Base-by-base conservation (phyloP, 2,113 vertebrate species). In the Rhinoderma darwinii region DNA sequence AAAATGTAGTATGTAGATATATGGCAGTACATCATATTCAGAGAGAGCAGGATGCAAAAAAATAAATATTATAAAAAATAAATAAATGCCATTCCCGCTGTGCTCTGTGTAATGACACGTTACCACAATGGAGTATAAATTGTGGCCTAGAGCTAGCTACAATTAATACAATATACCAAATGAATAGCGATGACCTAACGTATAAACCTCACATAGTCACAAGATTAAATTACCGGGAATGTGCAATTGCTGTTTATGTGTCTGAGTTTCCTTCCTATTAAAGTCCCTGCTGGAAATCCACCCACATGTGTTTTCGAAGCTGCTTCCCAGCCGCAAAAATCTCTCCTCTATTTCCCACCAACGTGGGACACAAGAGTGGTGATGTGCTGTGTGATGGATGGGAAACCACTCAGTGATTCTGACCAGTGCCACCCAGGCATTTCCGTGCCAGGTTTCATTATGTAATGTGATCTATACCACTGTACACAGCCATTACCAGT, bases 201-300 rank as follows among this genome's bases (percentile, higher is more conserved):
- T 81, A 56, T 54, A 35, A 56, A 47, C 61, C 63, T 51, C 30
- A 39, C 43, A 50, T 27, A 79, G 54, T 43, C 79, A 75, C 68
- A 63, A 44, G 68, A 82, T 82, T 75, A 35, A 87, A 75, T 87
- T 87, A 87, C 86, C 50, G 70, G 70, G 79, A 87, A 87, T 22
- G 70, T 59, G 82, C 78, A 86, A 86, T 86, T 82, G 79, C 41
- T 82, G 70, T 75, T 87, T 87, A 82, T 82, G 70, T 73, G 68
- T 82, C 86, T 82, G 79, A 70, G 56, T 87, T 87, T 87, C 78
- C 86, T 82, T 81, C 79, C 77, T 75, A 82, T 87, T 87, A 82
- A 56, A 61, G 25, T 66, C 63, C 68, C 86, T 82, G 77, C 79
- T 87, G 78, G 86, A 82, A 87, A 87, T 87, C 78, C 86, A 87